A percentile compares a stretch with the other conserved stretches of the same genome.
phyloP scores from a whole-genome alignment of 2,888 invertebrate genomes.

The Dicyrtoma fusca region DNA sequence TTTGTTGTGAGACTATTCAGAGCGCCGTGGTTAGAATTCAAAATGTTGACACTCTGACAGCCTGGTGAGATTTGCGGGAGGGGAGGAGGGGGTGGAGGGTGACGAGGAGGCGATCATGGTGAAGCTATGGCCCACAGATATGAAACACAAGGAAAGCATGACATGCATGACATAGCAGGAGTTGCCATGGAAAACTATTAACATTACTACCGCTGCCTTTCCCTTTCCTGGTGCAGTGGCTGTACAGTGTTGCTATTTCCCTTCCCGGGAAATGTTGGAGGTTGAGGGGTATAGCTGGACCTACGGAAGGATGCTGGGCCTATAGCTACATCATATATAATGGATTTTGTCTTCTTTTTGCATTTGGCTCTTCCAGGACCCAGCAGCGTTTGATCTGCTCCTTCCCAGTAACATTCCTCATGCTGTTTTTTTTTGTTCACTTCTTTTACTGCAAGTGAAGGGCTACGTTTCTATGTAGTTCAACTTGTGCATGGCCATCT shows the following conservation, averaged over 20 bases:
- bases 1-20: conserved; percentile 23
- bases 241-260: too few species aligned
- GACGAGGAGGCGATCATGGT: not conserved
- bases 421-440: not conserved
- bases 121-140: conserved; percentile 13
- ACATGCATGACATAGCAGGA: conserved; percentile 7
- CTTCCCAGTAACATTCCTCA: too few species aligned
- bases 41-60: conserved; percentile 14
- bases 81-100: too few species aligned
- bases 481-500: not conserved
- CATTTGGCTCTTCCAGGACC: too few species aligned
- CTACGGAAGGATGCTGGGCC: too few species aligned
- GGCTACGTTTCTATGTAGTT: not conserved
- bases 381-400: conserved; percentile 3
- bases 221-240: not conserved
- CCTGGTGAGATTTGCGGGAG: too few species aligned
- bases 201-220: not conserved
- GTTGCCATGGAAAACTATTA: conserved; percentile 16
- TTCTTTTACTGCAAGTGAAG: not conserved
- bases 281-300: too few species aligned
- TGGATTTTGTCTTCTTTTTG: too few species aligned
- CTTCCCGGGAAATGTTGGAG: too few species aligned
- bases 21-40: conserved; percentile 21
- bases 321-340: too few species aligned
- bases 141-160: conserved; percentile 17